Evolutionary conservation across 2,113 vertebrate species (phyloP), one percentile per base, ranked within the genome.

Genomic region (Hiodon alosoides): DNA sequence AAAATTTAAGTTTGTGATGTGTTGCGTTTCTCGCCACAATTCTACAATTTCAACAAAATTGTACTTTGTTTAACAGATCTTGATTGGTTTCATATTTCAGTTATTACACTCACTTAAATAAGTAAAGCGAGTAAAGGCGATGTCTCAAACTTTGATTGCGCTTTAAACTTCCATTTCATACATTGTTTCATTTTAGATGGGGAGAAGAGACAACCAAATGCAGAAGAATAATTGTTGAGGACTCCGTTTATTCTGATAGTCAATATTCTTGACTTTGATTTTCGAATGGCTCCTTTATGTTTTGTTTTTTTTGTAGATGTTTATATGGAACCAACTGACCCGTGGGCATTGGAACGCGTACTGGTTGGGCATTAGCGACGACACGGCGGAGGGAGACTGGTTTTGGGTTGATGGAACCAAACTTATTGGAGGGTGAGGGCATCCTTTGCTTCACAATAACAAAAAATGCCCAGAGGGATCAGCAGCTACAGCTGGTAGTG

Each of bases 331-430:
- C 16, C 80, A 78, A 5, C 84, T 91, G 13, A 86, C 86, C 72
- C 80, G 87, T 75, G 88, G 82, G 3, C 81, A 89, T 81, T 91
- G 90, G 90, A 90, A 89, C 16, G 13, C 86, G 16, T 91, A 48
- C 85, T 91, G 90, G 89, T 81, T 90, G 59, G 89, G 89, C 17
- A 83, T 91, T 78, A 88, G 77, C 0, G 90, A 91, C n/a, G 70
- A 47, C 57, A 66, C 83, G 54, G 78, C 82, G 0, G 90, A 91
- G 79, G 86, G 86, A 1, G 16, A 71, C 3, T 90, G 90, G 89
- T 80, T 79, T 14, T 91, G 90, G 90, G 86, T 89, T 11, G 90
- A 91, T 7, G 86, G 82, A 4, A 86, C 86, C 16, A 77, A 69
- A 0, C 11, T 91, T 70, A 83, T 83, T 3, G 84, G 80, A 74